Base-by-base conservation (phyloP, 2,888 invertebrate genomes). In the Agrypnus murinus region DNA sequence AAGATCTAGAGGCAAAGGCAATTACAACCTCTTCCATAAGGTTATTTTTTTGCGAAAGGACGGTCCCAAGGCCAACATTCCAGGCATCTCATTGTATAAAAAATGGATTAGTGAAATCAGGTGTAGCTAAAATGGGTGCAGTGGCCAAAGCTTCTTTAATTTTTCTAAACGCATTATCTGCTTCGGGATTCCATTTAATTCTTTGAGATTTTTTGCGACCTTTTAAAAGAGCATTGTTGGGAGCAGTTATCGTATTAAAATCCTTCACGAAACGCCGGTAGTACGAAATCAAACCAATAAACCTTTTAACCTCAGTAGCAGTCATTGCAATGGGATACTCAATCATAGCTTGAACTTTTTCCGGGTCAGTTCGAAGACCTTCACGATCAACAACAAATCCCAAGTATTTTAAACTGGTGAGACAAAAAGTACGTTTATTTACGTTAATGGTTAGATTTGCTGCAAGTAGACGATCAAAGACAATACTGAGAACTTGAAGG, bases 281-380 rank as follows among this genome's bases (percentile, higher is more conserved):
- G 76, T 78, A 81, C 1, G 73, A 73, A 62, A 75, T 74, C 55
- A 80, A 64, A 4, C 80, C 80, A 2, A 81, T 50, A 58, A 82
- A 79, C n/a, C 25, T 58, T 69, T 78, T 78, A 7, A 80, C 48
- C 69, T 79, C 77, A 0, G 80, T 80, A 78, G 1, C 55, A n/a
- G 65, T 77, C 6, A 45, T 50, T 3, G 77, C 75, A 40, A 46
- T 36, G 0, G 77, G 74, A 63, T 69, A 77, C 2, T 76, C 53
- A 0, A 68, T 1, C 1, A 76, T 73, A 12, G 74, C 71, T 0
- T 9, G 25, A 10, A 77, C 65, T 19, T 75, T 74, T 8, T 68
- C 65, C 0, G 73, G 73, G 46, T 75, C 71, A 1, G 72, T 63
- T 6, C 65, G 66, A 8, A 78, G 48, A 2, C 77, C 77, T 0